Percentiles rank a stretch among this genome's conserved stretches.
phyloP scores from a whole-genome alignment of 2,113 vertebrate species.

The Neolamprologus brichardi region DNA sequence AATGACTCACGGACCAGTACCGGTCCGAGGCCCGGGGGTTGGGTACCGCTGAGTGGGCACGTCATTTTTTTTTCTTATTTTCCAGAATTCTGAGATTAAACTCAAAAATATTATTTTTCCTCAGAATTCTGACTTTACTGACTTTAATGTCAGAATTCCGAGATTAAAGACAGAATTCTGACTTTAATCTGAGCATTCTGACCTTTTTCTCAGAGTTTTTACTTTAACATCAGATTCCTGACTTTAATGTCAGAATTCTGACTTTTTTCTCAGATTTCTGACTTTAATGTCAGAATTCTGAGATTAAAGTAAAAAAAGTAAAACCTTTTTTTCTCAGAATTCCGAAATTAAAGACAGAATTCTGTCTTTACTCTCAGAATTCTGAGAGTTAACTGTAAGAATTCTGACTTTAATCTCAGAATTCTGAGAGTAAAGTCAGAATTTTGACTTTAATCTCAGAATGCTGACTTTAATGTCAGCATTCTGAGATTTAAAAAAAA shows the following conservation, averaged over 20 bases:
- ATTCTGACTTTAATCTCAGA: background rate
- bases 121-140: background rate
- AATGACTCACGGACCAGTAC: rapidly evolving
- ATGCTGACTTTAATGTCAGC: no score
- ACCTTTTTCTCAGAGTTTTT: background rate
- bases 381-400: background rate
- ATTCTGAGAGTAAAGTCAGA: background rate
- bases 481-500: background rate
- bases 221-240: background rate
- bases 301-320: background rate
- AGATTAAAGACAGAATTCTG: no score
- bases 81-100: background rate
- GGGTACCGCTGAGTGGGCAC: background rate
- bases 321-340: background rate
- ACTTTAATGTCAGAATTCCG: background rate
- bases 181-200: no score
- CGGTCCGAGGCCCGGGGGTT: background rate
- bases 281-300: background rate
- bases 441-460: background rate
- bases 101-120: background rate
- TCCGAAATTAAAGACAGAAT: background rate
- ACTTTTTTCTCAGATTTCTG: no score
- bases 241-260: background rate
- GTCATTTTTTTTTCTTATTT: background rate
- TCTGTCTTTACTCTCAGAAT: background rate